These are phyloP conservation scores for Temnopleurus reevesii DNA, from an alignment of 53 echinoderm and acorn worm genomes.

Conservation along the genomic window DNA sequence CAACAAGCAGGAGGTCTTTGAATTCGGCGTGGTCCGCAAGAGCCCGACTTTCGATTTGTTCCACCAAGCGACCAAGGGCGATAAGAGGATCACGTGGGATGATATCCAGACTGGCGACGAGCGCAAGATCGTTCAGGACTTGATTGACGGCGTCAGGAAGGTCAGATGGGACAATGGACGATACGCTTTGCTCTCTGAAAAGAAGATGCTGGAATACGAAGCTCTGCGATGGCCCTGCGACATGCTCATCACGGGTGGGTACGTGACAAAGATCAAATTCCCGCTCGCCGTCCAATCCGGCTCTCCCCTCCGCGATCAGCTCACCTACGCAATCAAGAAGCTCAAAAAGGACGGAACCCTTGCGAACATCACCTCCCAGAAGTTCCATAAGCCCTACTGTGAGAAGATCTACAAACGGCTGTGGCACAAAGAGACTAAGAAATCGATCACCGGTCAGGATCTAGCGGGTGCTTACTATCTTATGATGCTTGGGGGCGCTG, in stretches of 20 bases:
- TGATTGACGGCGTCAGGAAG: constrained; percentile 80
- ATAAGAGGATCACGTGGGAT: constrained; percentile 67
- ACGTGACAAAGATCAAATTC: constrained; percentile 74
- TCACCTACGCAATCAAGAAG: constrained; percentile 77
- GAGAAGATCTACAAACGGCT: constrained; percentile 57
- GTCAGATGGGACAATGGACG: constrained; percentile 82
- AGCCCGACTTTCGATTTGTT: constrained; percentile 82
- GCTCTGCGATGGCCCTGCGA: constrained; percentile 85
- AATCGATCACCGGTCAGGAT: constrained; percentile 80
- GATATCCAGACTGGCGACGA: constrained; percentile 75
- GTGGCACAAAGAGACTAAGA: constrained; percentile 84
- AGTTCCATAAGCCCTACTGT: constrained; percentile 52
- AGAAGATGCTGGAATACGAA: constrained; percentile 77
- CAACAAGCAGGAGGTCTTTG: constrained; percentile 63
- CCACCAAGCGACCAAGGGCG: constrained; percentile 69
- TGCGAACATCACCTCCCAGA: constrained; percentile 64
- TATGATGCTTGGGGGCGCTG: constrained; percentile 74
- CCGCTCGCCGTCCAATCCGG: constrained; percentile 88
- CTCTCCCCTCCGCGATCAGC: constrained; percentile 91
- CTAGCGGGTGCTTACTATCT: constrained; percentile 84
- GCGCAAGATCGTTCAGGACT: constrained; percentile 70
- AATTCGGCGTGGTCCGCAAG: constrained; percentile 75
- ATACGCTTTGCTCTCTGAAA: constrained; percentile 81
- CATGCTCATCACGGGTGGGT: constrained; percentile 73
- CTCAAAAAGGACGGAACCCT: constrained; percentile 63